These are phyloP conservation scores for Drosophila trapezifrons DNA, from an alignment of 1,140 invertebrate genomes.

Conservation along the genomic window DNA sequence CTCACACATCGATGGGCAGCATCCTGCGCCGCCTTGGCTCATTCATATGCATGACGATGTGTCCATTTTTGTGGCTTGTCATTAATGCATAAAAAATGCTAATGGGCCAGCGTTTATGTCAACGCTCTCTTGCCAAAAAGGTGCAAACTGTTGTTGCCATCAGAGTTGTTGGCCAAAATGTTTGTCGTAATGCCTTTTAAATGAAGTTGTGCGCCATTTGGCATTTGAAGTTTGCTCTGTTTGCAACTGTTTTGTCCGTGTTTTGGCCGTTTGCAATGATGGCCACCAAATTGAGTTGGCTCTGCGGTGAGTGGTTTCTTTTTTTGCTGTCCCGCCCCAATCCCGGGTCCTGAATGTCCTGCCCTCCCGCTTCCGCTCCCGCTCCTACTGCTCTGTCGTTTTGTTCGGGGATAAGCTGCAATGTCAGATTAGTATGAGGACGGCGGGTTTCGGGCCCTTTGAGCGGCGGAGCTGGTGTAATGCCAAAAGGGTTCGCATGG, in stretches of 20 bases:
- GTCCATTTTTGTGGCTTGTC: slow-evolving; percentile 81
- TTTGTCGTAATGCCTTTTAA: slow-evolving; percentile 78
- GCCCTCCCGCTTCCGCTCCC: not conserved
- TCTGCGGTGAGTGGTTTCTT: slow-evolving; percentile 50
- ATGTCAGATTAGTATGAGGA: slow-evolving; percentile 63
- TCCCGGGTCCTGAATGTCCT: not conserved
- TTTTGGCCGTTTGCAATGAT: slow-evolving; percentile 73
- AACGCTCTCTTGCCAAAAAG: slow-evolving; percentile 74
- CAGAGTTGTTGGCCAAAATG: slow-evolving; percentile 60
- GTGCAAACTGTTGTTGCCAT: slow-evolving; percentile 71
- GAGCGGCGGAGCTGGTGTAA: slow-evolving; percentile 45
- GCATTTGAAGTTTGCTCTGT: slow-evolving; percentile 72
- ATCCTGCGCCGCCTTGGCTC: slow-evolving; percentile 43
- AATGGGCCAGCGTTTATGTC: slow-evolving; percentile 78
- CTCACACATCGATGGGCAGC: slow-evolving; percentile 30
- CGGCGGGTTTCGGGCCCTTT: slow-evolving; percentile 32
- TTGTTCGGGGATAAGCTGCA: slow-evolving; percentile 66
- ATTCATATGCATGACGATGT: slow-evolving; percentile 82
- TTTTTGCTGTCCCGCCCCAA: slow-evolving; percentile 4
- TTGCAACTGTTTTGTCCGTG: slow-evolving; percentile 50
- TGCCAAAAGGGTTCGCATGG: slow-evolving; percentile 76
- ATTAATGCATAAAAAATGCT: slow-evolving; percentile 82
- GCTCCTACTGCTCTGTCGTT: slow-evolving; percentile 21
- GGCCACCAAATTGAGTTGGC: slow-evolving; percentile 66
- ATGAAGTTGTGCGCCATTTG: slow-evolving; percentile 81